Evolutionary conservation across 2,113 vertebrate genomes (phyloP).

Genomic region (Spheniscus mendiculus): DNA sequence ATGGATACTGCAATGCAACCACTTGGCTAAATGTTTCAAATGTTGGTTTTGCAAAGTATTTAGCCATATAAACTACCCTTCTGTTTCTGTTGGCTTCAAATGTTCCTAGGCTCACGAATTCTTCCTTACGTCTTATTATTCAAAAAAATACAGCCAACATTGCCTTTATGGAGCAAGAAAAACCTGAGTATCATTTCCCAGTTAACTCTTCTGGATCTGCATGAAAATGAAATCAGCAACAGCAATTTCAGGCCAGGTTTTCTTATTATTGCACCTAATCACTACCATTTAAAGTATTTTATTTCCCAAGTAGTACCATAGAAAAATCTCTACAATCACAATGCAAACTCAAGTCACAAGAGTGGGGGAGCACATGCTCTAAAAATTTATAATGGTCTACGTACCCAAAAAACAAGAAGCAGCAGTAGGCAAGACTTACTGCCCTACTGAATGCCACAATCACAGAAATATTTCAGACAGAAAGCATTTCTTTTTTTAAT

Average conservation of each 20-base stretch:
- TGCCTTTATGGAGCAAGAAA: conserved; percentile 13
- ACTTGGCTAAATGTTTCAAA: conserved; percentile 4
- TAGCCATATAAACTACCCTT: conserved; percentile 18
- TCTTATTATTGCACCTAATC: neutral
- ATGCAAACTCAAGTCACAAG: neutral
- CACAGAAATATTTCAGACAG: neutral
- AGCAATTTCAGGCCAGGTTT: neutral
- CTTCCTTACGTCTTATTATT: neutral
- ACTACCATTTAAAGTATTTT: neutral
- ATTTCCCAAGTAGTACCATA: neutral
- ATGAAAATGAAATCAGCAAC: neutral
- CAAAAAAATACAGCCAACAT: conserved; percentile 8
- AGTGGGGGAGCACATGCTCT: neutral
- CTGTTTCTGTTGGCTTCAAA: conserved; percentile 47
- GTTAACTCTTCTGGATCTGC: neutral
- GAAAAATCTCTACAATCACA: neutral
- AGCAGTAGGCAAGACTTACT: neutral
- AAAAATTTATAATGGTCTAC: neutral
- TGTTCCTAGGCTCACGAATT: conserved; percentile 7
- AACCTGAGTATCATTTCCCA: neutral
- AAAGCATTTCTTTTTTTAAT: neutral
- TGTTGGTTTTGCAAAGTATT: conserved; percentile 39
- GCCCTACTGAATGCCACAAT: neutral
- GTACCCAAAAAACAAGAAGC: neutral
- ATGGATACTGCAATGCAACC: neutral